These are phyloP conservation scores for Anoura caudifer DNA, from an alignment of 2,113 vertebrate genomes.

Conservation along the genomic window DNA sequence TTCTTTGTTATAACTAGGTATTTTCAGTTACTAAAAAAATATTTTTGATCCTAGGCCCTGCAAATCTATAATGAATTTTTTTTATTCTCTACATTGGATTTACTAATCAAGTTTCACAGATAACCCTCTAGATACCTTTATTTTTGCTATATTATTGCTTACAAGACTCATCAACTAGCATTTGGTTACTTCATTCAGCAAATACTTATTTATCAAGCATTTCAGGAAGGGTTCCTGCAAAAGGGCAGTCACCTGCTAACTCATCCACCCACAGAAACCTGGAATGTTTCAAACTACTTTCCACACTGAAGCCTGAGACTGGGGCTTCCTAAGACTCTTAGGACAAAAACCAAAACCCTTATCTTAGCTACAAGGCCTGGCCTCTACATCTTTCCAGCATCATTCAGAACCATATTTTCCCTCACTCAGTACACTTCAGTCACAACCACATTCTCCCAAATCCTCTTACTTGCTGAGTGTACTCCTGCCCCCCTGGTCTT, in stretches of 20 bases:
- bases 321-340: neutral
- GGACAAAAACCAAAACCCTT: neutral
- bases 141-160: slow-evolving; percentile 24
- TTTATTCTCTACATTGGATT: neutral
- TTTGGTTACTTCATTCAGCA: neutral
- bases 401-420: neutral
- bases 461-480: neutral
- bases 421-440: neutral
- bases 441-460: neutral
- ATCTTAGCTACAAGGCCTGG: neutral
- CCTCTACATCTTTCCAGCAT: neutral
- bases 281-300: neutral
- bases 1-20: neutral
- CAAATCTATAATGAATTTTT: neutral
- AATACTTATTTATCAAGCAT: neutral
- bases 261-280: neutral
- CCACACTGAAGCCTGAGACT: neutral
- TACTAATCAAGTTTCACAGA: slow-evolving; percentile 14
- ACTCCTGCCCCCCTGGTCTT: neutral
- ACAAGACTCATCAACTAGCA: neutral
- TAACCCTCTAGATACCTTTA: neutral
- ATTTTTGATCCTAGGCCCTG: neutral
- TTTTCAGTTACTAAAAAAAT: slow-evolving; percentile 46
- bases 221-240: neutral
- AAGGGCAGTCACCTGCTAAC: neutral